Base-by-base conservation (phyloP, 2,888 invertebrate genomes). In the Lasioglossum pauxillum region DNA sequence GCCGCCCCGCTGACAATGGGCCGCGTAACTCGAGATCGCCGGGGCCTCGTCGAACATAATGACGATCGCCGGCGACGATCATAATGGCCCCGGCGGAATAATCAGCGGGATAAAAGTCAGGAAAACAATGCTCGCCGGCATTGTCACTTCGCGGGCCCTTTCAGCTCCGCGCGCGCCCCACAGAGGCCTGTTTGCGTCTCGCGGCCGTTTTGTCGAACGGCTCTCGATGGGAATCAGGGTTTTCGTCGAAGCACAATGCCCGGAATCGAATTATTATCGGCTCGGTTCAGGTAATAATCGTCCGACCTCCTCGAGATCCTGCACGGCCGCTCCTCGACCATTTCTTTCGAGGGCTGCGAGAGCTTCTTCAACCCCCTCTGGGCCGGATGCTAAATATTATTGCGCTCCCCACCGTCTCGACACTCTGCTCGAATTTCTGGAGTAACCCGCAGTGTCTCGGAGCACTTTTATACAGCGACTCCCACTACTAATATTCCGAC, bases 51-150 rank as follows among this genome's bases (percentile, higher is more conserved):
- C 82, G 53, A 72, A 78, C 82, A 85, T 90, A 91, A 89, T 86
- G 87, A 91, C 84, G 86, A 90, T 89, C 90, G 83, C 86, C 87
- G 82, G 78, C 87, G 86, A 85, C 82, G 85, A 84, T 82, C 88
- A 90, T 87, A 88, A 89, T 88, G 86, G 88, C 82, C 35, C 80
- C 74, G 76, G 38, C 72, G 85, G 84, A 89, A 92, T 90, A 92
- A 89, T 89, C 90, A 91, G 82, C 88, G 86, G 89, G 85, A 92
- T 91, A 92, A 93, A 93, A 94, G 93, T 93, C 93, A 92, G 90
- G 88, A 92, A 93, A 94, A 94, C 93, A 94, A 94, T 93, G 91
- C 46, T 81, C 79, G 80, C 82, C 72, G 80, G 86, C 87, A 91
- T 90, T 90, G 90, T 90, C 90, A 89, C 90, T 90, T 90, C 73